Base-by-base conservation (phyloP, 2,888 invertebrate species). In the Papilio elwesi region DNA sequence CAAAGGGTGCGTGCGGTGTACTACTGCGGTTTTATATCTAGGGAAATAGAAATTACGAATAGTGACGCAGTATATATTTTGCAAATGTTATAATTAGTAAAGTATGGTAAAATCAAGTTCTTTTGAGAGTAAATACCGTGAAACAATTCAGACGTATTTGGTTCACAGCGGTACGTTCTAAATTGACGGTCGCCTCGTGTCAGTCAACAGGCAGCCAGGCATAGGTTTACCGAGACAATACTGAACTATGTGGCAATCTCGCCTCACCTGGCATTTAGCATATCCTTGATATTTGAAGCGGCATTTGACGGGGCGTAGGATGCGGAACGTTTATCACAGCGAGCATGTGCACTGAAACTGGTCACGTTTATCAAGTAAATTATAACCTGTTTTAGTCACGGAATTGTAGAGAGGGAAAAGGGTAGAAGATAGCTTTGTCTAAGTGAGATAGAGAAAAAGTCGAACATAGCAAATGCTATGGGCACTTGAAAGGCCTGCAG, bases 231-330 rank as follows among this genome's bases (percentile, higher is more conserved):
- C 77, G 77, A 89, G 84, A 92, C 90, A 91, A 90, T 89, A 82
- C 82, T 78, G 79, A 77, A 79, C 71, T 77, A 77, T 90, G 88
- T 88, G 84, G 87, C 86, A 92, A 92, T 81, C 72, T 74, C 78
- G 76, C 85, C 59, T 38, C 59, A 62, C 59, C 59, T 93, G 93
- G 86, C 93, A 93, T 93, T 92, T 78, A 87, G 83, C 78, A 82
- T 91, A 92, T 91, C 93, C 93, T 93, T 93, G 93, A 93, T 93
- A 93, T 93, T 93, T 93, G 83, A 84, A 83, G 82, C 83, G 81
- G 89, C 86, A 89, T 90, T 91, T 87, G 83, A 84, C 85, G 79
- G 76, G 83, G 87, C 88, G 90, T 90, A 90, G 91, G 90, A 91
- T 82, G 88, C 84, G 85, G 85, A 87, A 87, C 87, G 85, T 82